phyloP scores from a whole-genome alignment of 2,888 invertebrate genomes.

The Serrognathus titanus region DNA sequence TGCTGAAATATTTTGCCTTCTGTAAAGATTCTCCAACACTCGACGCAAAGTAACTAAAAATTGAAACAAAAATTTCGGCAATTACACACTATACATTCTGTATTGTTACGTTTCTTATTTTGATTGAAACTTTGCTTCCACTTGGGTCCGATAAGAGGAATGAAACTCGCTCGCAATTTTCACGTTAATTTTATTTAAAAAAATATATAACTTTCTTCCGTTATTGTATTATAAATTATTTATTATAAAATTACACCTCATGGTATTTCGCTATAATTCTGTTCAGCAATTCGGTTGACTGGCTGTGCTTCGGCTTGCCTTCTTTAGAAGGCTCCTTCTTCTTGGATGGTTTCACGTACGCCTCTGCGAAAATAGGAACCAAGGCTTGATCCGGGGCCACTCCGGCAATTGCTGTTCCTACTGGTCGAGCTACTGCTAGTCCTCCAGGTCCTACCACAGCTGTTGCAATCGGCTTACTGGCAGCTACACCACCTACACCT shows the following conservation, averaged over 20 bases:
- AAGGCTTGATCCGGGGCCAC: conserved; percentile 54
- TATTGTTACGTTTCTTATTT: too few relatives aligned
- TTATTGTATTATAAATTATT: conserved; percentile 8
- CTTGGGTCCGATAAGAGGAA: too few relatives aligned
- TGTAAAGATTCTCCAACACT: too few relatives aligned
- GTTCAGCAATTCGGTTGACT: conserved; percentile 36
- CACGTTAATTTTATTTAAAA: too few relatives aligned
- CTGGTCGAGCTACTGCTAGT: conserved; percentile 66
- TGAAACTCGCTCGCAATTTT: too few relatives aligned
- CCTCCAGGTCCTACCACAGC: conserved; percentile 69
- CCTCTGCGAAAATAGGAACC: conserved; percentile 42
- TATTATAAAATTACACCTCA: conserved; percentile 19
- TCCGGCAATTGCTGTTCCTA: conserved; percentile 74
- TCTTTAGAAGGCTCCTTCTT: conserved; percentile 20
- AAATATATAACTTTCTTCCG: not conserved
- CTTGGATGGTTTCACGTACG: conserved; percentile 25
- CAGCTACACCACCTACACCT: conserved; percentile 70
- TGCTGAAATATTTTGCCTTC: not conserved
- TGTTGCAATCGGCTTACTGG: conserved; percentile 67
- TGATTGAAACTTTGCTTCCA: too few relatives aligned
- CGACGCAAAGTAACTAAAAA: too few relatives aligned
- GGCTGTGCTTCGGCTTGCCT: conserved; percentile 12
- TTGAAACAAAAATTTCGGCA: too few relatives aligned
- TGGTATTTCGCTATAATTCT: conserved; percentile 46
- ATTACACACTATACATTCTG: too few relatives aligned